Percentiles rank a stretch among this genome's conserved stretches.
These are phyloP conservation scores for Trachythela sp. DNA, from an alignment of 64 coral and sea anemone species.

Conservation along the genomic window DNA sequence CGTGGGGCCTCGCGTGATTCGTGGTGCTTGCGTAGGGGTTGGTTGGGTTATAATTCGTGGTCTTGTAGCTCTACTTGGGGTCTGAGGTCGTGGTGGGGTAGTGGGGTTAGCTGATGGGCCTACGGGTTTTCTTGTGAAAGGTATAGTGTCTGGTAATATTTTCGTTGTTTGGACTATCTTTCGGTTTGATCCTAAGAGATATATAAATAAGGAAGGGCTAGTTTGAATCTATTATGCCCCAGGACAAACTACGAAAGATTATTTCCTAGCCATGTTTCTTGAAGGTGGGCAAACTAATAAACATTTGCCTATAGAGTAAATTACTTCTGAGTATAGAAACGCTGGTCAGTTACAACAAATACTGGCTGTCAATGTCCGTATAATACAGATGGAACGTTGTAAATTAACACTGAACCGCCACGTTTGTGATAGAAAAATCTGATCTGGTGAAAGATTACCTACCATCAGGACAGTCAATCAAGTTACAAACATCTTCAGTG, in stretches of 20 bases:
- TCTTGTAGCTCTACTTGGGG: neutral
- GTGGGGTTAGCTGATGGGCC: neutral
- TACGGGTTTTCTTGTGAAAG: neutral
- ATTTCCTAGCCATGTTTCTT: no score
- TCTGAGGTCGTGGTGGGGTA: neutral
- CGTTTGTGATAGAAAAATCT: no score
- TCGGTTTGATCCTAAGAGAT: neutral
- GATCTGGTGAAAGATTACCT: neutral
- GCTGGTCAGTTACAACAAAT: no score
- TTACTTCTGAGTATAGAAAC: no score
- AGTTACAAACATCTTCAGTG: neutral
- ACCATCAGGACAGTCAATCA: neutral
- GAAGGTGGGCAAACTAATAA: no score
- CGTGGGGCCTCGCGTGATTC: neutral
- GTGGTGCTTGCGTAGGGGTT: neutral
- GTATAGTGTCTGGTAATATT: neutral
- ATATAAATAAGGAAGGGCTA: neutral
- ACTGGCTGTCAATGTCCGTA: no score
- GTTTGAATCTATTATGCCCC: neutral
- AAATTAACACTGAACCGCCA: no score
- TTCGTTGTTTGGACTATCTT: neutral
- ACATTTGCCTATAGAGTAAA: neutral
- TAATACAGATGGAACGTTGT: no score
- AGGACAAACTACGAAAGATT: no score
- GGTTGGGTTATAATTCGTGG: neutral